Conservation (phyloP, 2,888 invertebrate species). For the Hesperia comma region DNA sequence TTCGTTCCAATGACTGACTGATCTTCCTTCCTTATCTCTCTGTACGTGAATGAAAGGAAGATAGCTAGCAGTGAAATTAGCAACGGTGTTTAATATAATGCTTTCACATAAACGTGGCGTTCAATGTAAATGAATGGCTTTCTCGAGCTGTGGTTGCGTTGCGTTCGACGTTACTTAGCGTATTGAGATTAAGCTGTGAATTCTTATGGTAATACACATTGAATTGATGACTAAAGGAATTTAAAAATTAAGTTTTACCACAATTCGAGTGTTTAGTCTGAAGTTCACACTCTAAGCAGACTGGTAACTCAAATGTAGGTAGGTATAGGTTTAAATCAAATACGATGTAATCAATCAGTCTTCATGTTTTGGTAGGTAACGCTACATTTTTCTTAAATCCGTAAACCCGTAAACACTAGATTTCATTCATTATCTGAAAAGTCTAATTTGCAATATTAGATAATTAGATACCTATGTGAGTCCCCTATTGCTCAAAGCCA, state of each 20-base stretch:
- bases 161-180: conserved; percentile 12
- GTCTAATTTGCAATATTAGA: too few relatives aligned
- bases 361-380: too few relatives aligned
- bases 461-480: too few relatives aligned
- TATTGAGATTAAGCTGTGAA: conserved; percentile 20
- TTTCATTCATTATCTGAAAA: too few relatives aligned
- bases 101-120: conserved; percentile 41
- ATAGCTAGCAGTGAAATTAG: conserved; percentile 42
- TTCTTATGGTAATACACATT: not conserved
- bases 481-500: too few relatives aligned
- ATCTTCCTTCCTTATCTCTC: conserved; percentile 36
- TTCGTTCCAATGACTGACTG: conserved; percentile 45
- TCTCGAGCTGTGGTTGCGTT: conserved; percentile 22
- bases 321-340: too few relatives aligned
- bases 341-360: too few relatives aligned
- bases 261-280: not conserved
- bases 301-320: too few relatives aligned
- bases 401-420: too few relatives aligned
- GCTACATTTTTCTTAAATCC: too few relatives aligned
- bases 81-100: conserved; percentile 41
- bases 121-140: conserved; percentile 36
- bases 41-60: conserved; percentile 31
- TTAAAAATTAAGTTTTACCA: not conserved
- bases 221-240: not conserved
- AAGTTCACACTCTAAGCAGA: not conserved